Base-by-base conservation (phyloP, 2,888 invertebrate species). In the Arenicola marina region DNA sequence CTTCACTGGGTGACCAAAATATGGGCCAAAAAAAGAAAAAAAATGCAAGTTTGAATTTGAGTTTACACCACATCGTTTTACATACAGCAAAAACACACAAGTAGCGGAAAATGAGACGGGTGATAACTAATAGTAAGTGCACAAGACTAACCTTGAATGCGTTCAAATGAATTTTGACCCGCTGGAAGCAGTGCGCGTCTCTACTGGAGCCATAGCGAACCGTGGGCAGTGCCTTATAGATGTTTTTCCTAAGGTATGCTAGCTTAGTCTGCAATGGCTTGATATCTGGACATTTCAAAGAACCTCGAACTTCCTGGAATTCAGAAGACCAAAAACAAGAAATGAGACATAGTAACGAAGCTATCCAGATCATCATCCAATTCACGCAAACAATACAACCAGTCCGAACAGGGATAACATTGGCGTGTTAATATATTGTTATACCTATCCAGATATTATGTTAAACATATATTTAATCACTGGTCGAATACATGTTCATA, bases 151-250 rank as follows among this genome's bases (percentile, higher is more conserved):
- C 48, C 48, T 48, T 48, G 48, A 48, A 48, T 21, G 15, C 26
- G 26, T 7, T 24, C 7, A 48, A 24, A 24, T 48, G 48, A 7
- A 24, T 7, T 24, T 48, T 48, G 26, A 24, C 48, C 24, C 48
- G 15, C 26, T 24, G 48, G 24, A n/a, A 24, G 26, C 48, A 48
- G 15, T 11, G 24, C 11, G 48, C 48, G 26, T 48, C 48, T 24
- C 48, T 11, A 48, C 48, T 48, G 7, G 48, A 48, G n/a, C 48
- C 48, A 11, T n/a, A 48, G 11, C 48, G 48, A n/a, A 48, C 48
- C 11, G 48, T 48, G 7, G 48, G 48, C 11, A 48, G 48, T 48
- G 48, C 11, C 7, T 24, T 11, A 24, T 21, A 48, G 26, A 48
- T 48, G 26, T 48, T 48, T n/a, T 24, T 11, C 48, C 24, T 48